Base-by-base conservation (phyloP, 35 echinoderm and acorn worm genomes). In the Apostichopus japonicus region DNA sequence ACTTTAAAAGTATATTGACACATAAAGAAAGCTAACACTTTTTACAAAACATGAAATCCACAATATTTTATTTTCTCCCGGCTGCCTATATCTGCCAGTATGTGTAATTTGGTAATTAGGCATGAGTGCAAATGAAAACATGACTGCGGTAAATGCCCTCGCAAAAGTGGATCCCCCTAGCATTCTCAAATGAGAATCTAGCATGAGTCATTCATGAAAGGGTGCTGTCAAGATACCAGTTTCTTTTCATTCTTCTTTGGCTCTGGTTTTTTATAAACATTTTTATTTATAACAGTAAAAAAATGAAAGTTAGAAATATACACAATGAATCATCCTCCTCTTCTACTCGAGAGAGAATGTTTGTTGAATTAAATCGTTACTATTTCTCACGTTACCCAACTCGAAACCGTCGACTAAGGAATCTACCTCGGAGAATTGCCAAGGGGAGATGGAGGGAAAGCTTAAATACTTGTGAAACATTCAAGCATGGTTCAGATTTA, bases 301-400 rank as follows among this genome's bases (percentile, higher is more conserved):
- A 44, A 67, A 16, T 67, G 63, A 67, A 67, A 19, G 11, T 19
- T 19, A 67, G 63, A 67, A 19, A 44, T 44, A 44, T 19, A 67
- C 9, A 67, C 63, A 10, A 67, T 67, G 63, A 67, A 15, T 67
- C 63, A 67, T 67, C 63, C 19, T 67, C 63, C 63, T 17, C 17
- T 17, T 67, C 63, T 67, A 67, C 19, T 67, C 63, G 4, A 67
- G 63, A 67, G 19, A 15, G 63, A 67, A 67, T 67, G 19, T 44
- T 67, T 67, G 63, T 67, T 67, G 63, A 67, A 67, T 67, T 67
- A 67, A 67, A 67, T 67, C 19, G 63, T 67, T 67, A 67, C 63
- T 67, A 67, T 67, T 44, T 19, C 63, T 67, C 19, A 19, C 63
- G 19, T 67, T 67, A 67, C 63, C 33, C 63, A 67, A 67, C 63